Percentiles rank a stretch among this genome's conserved stretches.
These are phyloP conservation scores for Eledone cirrhosa DNA, from an alignment of 2,888 invertebrate species.

Conservation along the genomic window DNA sequence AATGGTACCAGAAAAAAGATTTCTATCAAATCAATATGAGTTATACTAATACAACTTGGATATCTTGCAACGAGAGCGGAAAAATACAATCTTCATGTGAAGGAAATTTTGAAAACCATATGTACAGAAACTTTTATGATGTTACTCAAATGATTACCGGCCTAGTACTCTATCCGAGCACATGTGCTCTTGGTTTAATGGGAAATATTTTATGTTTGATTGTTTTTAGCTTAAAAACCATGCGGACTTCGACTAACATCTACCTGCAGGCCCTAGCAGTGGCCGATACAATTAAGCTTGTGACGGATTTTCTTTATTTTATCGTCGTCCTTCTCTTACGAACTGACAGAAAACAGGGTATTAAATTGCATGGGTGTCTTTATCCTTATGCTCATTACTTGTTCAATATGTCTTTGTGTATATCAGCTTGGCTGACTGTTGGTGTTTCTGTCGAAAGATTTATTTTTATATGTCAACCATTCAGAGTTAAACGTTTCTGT, in stretches of 20 bases:
- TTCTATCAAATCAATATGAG: background rate
- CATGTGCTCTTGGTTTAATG: constrained; percentile 41
- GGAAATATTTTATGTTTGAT: constrained; percentile 44
- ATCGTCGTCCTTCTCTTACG: constrained; percentile 40
- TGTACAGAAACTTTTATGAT: constrained; percentile 14
- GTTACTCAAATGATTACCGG: constrained; percentile 38
- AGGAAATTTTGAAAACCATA: background rate
- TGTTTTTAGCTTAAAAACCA: constrained; percentile 39
- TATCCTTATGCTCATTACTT: constrained; percentile 53
- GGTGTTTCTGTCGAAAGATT: constrained; percentile 51
- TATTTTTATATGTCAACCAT: constrained; percentile 49
- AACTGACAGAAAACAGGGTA: constrained; percentile 35
- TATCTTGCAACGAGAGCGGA: background rate
- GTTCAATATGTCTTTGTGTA: constrained; percentile 43
- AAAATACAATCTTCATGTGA: background rate
- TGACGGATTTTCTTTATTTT: constrained; percentile 48
- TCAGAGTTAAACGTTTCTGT: constrained; percentile 36
- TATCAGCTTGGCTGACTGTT: constrained; percentile 51
- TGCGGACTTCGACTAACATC: constrained; percentile 45
- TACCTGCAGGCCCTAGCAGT: constrained; percentile 46
- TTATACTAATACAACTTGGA: background rate
- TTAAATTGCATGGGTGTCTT: constrained; percentile 39
- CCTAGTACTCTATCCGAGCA: constrained; percentile 42
- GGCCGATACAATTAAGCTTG: constrained; percentile 44
- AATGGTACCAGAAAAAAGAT: background rate